These are phyloP conservation scores for Acrossocheilus wenchowensis DNA, from an alignment of 2,797 vertebrate species.

Conservation along the genomic window DNA sequence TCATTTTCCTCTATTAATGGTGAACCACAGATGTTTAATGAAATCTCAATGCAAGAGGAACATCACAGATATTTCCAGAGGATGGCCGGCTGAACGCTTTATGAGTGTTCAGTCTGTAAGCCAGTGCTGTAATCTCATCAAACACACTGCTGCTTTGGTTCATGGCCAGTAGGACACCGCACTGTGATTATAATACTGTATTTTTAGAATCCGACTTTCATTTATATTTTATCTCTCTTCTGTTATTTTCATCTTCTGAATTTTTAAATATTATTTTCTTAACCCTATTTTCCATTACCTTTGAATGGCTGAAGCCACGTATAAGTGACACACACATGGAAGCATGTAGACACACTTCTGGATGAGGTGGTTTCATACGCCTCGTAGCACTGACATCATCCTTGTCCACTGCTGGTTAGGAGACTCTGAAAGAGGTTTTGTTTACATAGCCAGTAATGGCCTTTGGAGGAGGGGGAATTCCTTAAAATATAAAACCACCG, in stretches of 20 bases:
- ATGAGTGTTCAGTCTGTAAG: not conserved
- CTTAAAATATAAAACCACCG: conserved; percentile 69
- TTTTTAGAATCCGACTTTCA: not conserved
- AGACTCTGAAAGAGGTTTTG: conserved; percentile 60
- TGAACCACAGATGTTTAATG: conserved; percentile 3
- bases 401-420: conserved; percentile 58
- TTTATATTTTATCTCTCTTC: not conserved
- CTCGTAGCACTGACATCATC: conserved; percentile 70
- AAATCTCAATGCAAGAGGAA: not conserved
- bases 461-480: conserved; percentile 75
- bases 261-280: not conserved
- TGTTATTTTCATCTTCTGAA: not conserved
- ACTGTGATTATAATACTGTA: conserved; percentile 1
- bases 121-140: not conserved
- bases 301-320: conserved; percentile 10
- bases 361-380: conserved; percentile 37
- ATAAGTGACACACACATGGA: conserved; percentile 21
- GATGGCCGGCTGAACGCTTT: not conserved
- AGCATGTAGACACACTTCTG: conserved; percentile 10
- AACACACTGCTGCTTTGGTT: not conserved
- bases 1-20: not conserved
- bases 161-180: not conserved
- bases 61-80: not conserved
- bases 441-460: conserved; percentile 71
- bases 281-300: conserved; percentile 11